Evolutionary conservation across 2,797 vertebrate genomes (phyloP), one percentile per base, ranked within the genome.

Genomic region (Platalea minor): DNA sequence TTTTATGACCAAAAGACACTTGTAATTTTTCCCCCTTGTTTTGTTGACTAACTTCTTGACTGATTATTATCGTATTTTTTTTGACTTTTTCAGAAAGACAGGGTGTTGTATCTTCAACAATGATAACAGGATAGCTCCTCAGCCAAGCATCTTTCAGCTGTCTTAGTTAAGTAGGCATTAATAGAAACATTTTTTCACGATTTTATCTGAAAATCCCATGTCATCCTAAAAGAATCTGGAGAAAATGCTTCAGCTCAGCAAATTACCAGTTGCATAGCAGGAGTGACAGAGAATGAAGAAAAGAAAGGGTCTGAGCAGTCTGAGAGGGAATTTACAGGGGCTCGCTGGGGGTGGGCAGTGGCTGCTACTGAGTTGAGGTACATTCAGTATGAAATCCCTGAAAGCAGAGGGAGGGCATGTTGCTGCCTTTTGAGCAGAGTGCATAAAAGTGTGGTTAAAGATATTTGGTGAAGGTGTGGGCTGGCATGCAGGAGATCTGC

Each of bases 21-120:
- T 72, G 28, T 59, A 11, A 35, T 39, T 19, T 7, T 3, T 2
- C 14, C 11, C 8, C 11, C 7, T 20, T 0, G 0, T 63, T 83
- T 37, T 69, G 24, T 45, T 45, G 39, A 31, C 31, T 51, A 56
- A 56, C 19, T 45, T 43, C 50, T 56, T 73, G n/a, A 59, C 5
- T 67, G n/a, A 59, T 53, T 59, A 15, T 68, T 57, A 33, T 43
- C 2, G 0, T 63, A 73, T 74, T 78, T 86, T 33, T 50, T 50
- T 43, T 13, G 28, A n/a, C 31, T 54, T 53, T 41, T 82, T 74
- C 67, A 73, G 80, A 60, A 72, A 46, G 26, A 33, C 23, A 39
- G 24, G 15, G 5, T 43, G 20, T 50, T 70, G 35, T 35, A 18
- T 50, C 45, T 45, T 75, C n/a, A 83, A n/a, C n/a, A 77, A 17